Percentiles rank a stretch among this genome's conserved stretches.
These are phyloP conservation scores for Morpho deidamia DNA, from an alignment of 2,888 invertebrate species.

Conservation along the genomic window DNA sequence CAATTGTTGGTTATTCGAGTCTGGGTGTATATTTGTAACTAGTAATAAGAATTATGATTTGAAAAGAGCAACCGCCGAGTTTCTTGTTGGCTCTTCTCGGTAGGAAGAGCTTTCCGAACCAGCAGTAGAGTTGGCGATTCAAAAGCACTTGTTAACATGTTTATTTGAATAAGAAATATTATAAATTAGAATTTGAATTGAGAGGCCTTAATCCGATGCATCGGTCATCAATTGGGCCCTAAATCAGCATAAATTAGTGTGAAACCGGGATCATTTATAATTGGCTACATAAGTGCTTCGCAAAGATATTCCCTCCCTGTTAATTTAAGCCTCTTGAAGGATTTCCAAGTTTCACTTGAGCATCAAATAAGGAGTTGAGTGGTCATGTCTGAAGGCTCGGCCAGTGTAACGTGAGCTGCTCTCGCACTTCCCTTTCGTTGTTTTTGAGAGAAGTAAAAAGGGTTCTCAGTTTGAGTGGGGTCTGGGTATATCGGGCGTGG, in stretches of 20 bases:
- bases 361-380: conserved; percentile 63
- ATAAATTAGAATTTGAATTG: too few relatives aligned
- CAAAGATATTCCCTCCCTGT: conserved; percentile 24
- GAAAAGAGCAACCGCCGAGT: too few relatives aligned
- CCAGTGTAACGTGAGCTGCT: conserved; percentile 44
- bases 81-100: too few relatives aligned
- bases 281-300: conserved; percentile 23
- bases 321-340: conserved; percentile 28
- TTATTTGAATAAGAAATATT: too few relatives aligned
- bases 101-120: too few relatives aligned
- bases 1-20: too few relatives aligned
- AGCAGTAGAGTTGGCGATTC: too few relatives aligned
- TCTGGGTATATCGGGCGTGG: conserved; percentile 39
- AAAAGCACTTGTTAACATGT: too few relatives aligned
- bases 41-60: too few relatives aligned
- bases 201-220: too few relatives aligned
- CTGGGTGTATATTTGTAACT: too few relatives aligned
- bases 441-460: conserved; percentile 41
- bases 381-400: conserved; percentile 53
- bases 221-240: conserved; percentile 1
- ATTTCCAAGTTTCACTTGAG: conserved; percentile 34
- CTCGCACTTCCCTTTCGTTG: conserved; percentile 36
- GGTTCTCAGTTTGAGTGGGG: conserved; percentile 34
- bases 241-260: conserved; percentile 9
- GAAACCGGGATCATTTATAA: conserved; percentile 17